Percentiles rank a stretch among this genome's conserved stretches.
Evolutionary conservation across 2,888 invertebrate genomes (phyloP).

Genomic region (Eugnorisma glareosa): DNA sequence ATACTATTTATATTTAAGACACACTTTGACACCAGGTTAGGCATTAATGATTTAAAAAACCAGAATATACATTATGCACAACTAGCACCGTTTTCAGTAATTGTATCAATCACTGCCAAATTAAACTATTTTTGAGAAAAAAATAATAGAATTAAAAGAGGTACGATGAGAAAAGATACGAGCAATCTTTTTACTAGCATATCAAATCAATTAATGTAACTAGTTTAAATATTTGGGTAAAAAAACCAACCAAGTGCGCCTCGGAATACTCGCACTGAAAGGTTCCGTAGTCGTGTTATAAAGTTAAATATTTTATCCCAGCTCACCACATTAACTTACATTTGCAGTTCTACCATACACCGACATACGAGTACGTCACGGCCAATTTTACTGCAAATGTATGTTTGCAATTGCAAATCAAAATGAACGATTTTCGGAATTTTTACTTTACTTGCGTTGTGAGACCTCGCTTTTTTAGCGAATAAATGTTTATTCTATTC

Average conservation of each 20-base stretch:
- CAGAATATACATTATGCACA: too few relatives aligned
- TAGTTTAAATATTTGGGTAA: slow-evolving; percentile 49
- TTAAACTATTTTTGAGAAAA: slow-evolving; percentile 13
- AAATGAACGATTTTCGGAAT: neutral
- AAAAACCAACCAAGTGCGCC: slow-evolving; percentile 17
- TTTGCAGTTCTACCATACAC: neutral
- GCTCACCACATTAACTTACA: neutral
- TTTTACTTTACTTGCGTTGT: neutral
- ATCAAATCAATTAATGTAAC: slow-evolving; percentile 59
- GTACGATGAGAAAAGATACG: too few relatives aligned
- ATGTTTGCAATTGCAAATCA: neutral
- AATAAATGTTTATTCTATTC: too few relatives aligned
- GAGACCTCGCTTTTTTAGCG: neutral
- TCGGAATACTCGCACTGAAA: neutral
- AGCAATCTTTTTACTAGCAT: slow-evolving; percentile 21
- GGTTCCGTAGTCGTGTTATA: neutral
- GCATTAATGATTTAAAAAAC: too few relatives aligned
- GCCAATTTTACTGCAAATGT: neutral
- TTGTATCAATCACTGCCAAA: slow-evolving; percentile 31
- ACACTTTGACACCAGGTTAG: too few relatives aligned
- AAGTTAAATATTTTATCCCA: neutral
- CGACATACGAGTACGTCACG: neutral
- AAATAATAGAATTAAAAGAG: neutral
- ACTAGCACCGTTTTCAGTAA: neutral
- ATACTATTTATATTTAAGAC: too few relatives aligned